phyloP scores from a whole-genome alignment of 2,797 vertebrate genomes.

The Champsocephalus esox region DNA sequence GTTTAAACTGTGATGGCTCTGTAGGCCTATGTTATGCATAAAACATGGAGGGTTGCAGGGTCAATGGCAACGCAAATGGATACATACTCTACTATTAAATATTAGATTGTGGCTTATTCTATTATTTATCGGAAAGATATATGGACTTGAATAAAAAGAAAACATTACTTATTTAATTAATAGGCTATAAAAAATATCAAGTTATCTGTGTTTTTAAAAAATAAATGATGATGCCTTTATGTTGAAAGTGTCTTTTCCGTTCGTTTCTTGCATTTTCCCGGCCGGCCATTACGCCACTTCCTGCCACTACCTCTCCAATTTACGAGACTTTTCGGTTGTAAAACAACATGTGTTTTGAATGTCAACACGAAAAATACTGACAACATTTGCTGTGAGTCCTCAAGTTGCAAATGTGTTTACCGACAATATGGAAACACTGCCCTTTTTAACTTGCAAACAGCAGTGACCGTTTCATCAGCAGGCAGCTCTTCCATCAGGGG shows the following conservation, averaged over 20 bases:
- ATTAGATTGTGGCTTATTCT: too few relatives aligned
- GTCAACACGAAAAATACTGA: rapidly evolving
- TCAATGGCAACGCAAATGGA: too few relatives aligned
- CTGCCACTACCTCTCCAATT: constrained; percentile 45
- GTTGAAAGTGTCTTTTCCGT: constrained; percentile 44
- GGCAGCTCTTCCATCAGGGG: constrained; percentile 37
- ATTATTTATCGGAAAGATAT: too few relatives aligned
- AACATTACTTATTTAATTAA: not conserved
- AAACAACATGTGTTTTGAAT: not conserved
- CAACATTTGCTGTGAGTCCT: rapidly evolving
- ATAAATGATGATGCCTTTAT: constrained; percentile 16
- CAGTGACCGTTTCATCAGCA: constrained; percentile 61
- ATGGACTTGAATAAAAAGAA: too few relatives aligned
- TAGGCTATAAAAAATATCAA: not conserved
- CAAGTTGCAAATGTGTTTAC: rapidly evolving
- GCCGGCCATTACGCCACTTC: constrained; percentile 22
- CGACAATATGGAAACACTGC: rapidly evolving
- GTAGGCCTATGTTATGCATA: too few relatives aligned
- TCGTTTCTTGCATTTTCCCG: constrained; percentile 21
- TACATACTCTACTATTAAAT: too few relatives aligned
- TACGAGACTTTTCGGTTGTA: not conserved
- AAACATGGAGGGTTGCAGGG: too few relatives aligned
- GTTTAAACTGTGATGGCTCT: too few relatives aligned
- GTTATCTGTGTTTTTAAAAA: not conserved
- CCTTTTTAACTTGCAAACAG: not conserved